Conservation (phyloP, 1,140 invertebrate species). For the Nebria ingens region DNA sequence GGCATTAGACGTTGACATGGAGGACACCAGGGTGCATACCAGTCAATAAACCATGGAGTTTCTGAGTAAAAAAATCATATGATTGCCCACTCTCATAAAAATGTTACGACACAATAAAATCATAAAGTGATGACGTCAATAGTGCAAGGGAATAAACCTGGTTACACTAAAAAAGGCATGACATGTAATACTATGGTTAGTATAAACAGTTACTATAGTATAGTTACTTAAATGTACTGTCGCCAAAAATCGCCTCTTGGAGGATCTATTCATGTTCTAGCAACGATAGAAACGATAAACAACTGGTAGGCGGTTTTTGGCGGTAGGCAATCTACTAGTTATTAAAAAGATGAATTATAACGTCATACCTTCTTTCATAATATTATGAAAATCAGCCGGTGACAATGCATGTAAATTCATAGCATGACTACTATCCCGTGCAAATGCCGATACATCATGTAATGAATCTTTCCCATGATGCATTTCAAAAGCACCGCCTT, state of each 20-base stretch:
- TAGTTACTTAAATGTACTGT: too few species aligned
- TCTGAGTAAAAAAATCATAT: conserved; percentile 29
- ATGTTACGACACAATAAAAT: too few species aligned
- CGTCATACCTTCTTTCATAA: conserved; percentile 35
- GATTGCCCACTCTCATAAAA: too few species aligned
- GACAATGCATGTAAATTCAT: conserved; percentile 52
- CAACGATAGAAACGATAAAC: not conserved
- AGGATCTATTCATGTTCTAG: too few species aligned
- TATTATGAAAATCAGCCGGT: conserved; percentile 46
- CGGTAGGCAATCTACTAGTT: conserved; percentile 5
- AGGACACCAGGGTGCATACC: conserved; percentile 79
- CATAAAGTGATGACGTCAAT: too few species aligned
- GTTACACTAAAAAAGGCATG: too few species aligned
- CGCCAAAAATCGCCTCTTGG: too few species aligned
- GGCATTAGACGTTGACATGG: conserved; percentile 64
- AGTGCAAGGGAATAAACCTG: too few species aligned
- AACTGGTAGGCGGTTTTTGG: not conserved
- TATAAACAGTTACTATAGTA: too few species aligned
- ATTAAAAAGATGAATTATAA: conserved; percentile 7
- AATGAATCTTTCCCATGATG: conserved; percentile 54
- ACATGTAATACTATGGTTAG: too few species aligned
- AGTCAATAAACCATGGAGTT: conserved; percentile 62
- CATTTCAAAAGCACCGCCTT: conserved; percentile 57
- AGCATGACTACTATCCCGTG: conserved; percentile 49
- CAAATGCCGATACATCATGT: conserved; percentile 58